Evolutionary conservation across 2,797 vertebrate genomes (phyloP).

Genomic region (Aviceda leuphotes): DNA sequence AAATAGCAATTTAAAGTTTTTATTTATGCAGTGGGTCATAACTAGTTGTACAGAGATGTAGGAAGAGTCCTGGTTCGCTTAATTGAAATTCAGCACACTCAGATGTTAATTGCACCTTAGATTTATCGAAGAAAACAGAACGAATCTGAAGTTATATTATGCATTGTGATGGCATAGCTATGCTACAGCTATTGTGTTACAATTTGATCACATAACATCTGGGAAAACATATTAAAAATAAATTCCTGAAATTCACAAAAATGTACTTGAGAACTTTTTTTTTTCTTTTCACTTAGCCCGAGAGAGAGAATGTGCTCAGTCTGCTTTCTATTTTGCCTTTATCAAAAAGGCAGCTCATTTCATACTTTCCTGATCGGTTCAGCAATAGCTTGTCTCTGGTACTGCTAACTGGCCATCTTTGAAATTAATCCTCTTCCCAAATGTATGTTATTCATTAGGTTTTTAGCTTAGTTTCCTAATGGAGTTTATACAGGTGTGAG

Average conservation of each 20-base stretch:
- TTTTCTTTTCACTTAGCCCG: not conserved
- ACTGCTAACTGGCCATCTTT: not conserved
- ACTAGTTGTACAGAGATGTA: not conserved
- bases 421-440: not conserved
- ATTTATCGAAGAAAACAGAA: not conserved
- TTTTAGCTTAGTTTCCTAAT: not conserved
- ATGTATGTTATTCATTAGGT: not conserved
- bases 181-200: not conserved
- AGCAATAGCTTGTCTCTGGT: not conserved
- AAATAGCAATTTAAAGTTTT: not conserved
- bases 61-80: not conserved
- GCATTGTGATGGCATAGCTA: not conserved
- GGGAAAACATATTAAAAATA: not conserved
- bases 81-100: not conserved
- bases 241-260: not conserved
- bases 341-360: not conserved
- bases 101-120: not conserved
- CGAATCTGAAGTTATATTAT: not conserved
- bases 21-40: not conserved
- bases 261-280: not conserved
- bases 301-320: rapidly evolving
- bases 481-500: not conserved
- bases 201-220: not conserved
- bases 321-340: not conserved
- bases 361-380: not conserved